A percentile compares a stretch with the other conserved stretches of the same genome.
Evolutionary conservation across 2,888 invertebrate species (phyloP).

Genomic region (Rhabditoides inermis): DNA sequence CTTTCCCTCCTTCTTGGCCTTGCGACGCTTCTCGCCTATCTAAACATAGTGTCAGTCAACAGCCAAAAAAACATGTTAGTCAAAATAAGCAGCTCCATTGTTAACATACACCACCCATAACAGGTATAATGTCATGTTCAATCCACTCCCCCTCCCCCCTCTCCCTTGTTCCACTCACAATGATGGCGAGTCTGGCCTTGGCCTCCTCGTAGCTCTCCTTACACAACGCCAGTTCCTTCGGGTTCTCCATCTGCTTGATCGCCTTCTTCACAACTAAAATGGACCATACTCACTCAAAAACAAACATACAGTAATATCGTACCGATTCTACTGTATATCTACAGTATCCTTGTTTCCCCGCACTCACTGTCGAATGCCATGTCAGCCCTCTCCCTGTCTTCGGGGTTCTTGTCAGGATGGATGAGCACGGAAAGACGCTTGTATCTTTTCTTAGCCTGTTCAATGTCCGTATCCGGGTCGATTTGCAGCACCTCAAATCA

Average conservation of each 20-base stretch:
- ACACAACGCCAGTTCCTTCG: conserved; percentile 83
- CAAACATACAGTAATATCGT: not conserved
- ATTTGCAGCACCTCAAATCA: conserved; percentile 47
- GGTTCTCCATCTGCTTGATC: conserved; percentile 69
- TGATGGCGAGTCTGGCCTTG: conserved; percentile 81
- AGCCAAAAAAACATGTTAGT: conserved; percentile 35
- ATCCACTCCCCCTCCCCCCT: not conserved
- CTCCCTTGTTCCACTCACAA: conserved; percentile 60
- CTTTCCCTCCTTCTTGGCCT: conserved; percentile 74
- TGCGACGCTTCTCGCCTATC: conserved; percentile 86
- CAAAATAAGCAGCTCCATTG: not conserved
- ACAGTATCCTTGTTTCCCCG: no score
- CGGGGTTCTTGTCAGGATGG: conserved; percentile 98
- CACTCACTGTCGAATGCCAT: conserved; percentile 59
- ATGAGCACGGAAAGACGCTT: conserved; percentile 86
- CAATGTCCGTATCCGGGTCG: conserved; percentile 77
- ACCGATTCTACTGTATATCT: no score
- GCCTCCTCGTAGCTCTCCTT: conserved; percentile 94
- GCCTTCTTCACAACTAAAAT: conserved; percentile 69
- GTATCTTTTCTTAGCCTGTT: conserved; percentile 92
- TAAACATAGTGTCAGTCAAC: conserved; percentile 53
- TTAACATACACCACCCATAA: not conserved
- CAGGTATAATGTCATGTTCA: not conserved
- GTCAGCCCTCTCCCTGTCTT: conserved; percentile 86
- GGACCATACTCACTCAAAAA: not conserved